Evolutionary conservation across 2,888 invertebrate species (phyloP).

Genomic region (Helicoverpa assulta): DNA sequence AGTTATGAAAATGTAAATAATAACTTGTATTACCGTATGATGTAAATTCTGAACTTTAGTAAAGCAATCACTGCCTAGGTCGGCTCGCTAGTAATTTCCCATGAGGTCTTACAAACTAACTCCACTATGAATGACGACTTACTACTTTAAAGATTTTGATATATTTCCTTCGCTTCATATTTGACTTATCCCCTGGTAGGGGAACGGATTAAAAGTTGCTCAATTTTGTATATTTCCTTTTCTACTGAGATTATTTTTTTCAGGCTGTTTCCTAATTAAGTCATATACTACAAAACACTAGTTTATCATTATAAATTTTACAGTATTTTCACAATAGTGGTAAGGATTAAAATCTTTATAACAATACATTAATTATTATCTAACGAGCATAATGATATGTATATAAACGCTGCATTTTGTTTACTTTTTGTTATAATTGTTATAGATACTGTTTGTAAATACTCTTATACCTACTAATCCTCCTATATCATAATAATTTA

Average conservation of each 20-base stretch:
- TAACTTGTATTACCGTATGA: conserved; percentile 21
- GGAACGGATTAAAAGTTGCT: neutral
- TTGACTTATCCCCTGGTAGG: neutral
- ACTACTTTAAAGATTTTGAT: conserved; percentile 31
- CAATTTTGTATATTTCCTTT: neutral
- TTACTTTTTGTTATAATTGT: neutral
- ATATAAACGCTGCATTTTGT: neutral
- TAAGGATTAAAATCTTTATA: too few relatives aligned
- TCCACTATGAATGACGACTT: conserved; percentile 43
- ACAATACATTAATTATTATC: neutral
- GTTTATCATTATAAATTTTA: too few relatives aligned
- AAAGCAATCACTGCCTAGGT: conserved; percentile 51
- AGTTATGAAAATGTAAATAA: conserved; percentile 14
- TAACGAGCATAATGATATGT: neutral
- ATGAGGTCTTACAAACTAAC: conserved; percentile 29
- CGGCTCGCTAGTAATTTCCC: conserved; percentile 56
- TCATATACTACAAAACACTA: too few relatives aligned
- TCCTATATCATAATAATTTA: neutral
- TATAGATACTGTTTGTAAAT: neutral
- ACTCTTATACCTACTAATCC: neutral
- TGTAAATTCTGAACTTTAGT: conserved; percentile 39
- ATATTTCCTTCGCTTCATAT: conserved; percentile 9
- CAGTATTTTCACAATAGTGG: too few relatives aligned
- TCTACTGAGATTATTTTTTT: too few relatives aligned
- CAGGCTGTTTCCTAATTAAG: too few relatives aligned